Percentiles rank a stretch among this genome's conserved stretches.
These are phyloP conservation scores for Sesia bembeciformis DNA, from an alignment of 2,888 invertebrate genomes.

Conservation along the genomic window DNA sequence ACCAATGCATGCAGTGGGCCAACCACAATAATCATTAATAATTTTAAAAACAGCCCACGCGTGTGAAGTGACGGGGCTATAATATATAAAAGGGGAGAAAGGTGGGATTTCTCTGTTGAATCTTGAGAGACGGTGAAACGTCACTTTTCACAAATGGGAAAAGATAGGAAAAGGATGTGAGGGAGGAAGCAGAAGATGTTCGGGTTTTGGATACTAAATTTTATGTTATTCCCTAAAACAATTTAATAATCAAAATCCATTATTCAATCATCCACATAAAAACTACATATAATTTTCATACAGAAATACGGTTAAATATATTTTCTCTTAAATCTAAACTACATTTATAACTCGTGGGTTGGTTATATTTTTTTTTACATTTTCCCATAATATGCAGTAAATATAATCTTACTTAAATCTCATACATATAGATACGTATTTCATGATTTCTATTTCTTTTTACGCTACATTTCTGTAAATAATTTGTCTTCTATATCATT, in stretches of 20 bases:
- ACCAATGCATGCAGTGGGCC: too few species aligned
- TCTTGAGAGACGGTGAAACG: too few species aligned
- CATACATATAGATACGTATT: slow-evolving; percentile 39
- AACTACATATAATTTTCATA: slow-evolving; percentile 74
- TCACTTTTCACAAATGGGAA: too few species aligned
- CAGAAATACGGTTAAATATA: slow-evolving; percentile 75
- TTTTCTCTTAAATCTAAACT: slow-evolving; percentile 66
- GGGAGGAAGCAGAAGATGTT: neutral
- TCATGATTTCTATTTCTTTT: slow-evolving; percentile 18
- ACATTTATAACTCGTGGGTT: slow-evolving; percentile 60
- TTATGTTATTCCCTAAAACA: slow-evolving; percentile 58
- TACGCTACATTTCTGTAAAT: slow-evolving; percentile 51
- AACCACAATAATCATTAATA: too few species aligned
- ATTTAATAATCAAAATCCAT: slow-evolving; percentile 68
- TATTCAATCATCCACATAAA: slow-evolving; percentile 70
- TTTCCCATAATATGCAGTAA: slow-evolving; percentile 65
- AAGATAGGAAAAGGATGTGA: neutral
- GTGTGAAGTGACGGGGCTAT: too few species aligned
- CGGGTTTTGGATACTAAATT: neutral
- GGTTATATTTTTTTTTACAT: slow-evolving; percentile 60
- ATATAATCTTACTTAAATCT: slow-evolving; percentile 60
- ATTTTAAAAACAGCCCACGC: too few species aligned
- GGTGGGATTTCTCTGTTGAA: too few species aligned
- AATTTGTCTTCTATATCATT: slow-evolving; percentile 25
- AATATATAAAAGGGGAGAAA: too few species aligned